Conservation (phyloP, 2,888 invertebrate species). For the Chrysolina haemoptera region DNA sequence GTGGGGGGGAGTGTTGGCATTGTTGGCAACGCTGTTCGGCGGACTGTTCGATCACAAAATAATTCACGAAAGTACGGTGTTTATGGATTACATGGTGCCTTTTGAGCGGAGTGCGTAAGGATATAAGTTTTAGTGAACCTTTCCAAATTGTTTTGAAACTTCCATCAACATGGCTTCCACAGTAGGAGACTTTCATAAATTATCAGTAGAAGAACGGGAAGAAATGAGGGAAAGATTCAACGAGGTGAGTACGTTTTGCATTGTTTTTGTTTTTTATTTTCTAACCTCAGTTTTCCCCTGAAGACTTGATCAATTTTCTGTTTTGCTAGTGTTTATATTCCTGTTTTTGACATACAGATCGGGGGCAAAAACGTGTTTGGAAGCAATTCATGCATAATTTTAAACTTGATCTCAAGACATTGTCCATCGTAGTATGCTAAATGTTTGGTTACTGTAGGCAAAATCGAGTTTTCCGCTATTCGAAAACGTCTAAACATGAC, state of each 20-base stretch:
- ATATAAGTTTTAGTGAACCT: conserved; percentile 44
- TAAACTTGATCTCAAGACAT: background rate
- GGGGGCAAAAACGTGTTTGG: conserved; percentile 48
- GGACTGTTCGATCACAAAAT: conserved; percentile 21
- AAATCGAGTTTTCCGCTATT: background rate
- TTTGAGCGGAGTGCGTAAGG: conserved; percentile 44
- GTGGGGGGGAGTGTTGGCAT: conserved; percentile 4
- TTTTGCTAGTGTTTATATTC: background rate
- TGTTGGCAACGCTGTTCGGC: conserved; percentile 35
- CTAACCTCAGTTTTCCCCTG: conserved; percentile 35
- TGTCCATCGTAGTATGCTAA: background rate
- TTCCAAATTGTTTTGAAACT: conserved; percentile 37
- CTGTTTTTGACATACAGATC: conserved; percentile 37
- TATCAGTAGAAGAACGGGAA: conserved; percentile 79
- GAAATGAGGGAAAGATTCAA: conserved; percentile 85
- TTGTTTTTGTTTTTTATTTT: conserved; percentile 35
- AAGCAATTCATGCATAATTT: conserved; percentile 4
- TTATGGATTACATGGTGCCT: conserved; percentile 38
- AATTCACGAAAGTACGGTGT: conserved; percentile 16
- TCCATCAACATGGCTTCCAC: conserved; percentile 39
- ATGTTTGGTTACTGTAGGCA: conserved; percentile 2
- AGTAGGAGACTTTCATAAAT: conserved; percentile 68
- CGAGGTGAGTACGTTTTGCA: conserved; percentile 73
- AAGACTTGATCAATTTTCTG: conserved; percentile 7
- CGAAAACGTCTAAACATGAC: too few species aligned